Evolutionary conservation across 1,140 invertebrate genomes (phyloP), one percentile per base, ranked within the genome.

Genomic region (Drosophila gunungcola): DNA sequence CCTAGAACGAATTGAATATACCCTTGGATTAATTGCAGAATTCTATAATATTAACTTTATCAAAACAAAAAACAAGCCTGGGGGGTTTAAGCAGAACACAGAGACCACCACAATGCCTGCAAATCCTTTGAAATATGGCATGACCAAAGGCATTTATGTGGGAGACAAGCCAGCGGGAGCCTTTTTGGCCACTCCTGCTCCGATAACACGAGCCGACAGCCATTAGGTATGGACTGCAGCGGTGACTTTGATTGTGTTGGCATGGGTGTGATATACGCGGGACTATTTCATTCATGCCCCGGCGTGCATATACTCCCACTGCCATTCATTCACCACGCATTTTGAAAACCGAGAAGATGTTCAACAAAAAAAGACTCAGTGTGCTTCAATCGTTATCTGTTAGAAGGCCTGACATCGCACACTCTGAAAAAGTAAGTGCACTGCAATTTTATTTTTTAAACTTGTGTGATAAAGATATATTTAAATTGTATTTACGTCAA

Each of bases 181-280:
- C 68, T 38, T 72, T 73, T 54, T 6, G 64, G 39, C 46, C 64
- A 52, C 51, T 36, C 41, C 49, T 5, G 53, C 29, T 34, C 38
- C 43, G 75, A 89, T 89, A 89, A 89, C 81, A 60, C 46, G 32
- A 67, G 49, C 67, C 76, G 83, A 77, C 70, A 89, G 48, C 72
- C 84, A 76, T 88, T 83, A 70, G 72, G 58, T 70, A 55, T 64
- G 67, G 48, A 58, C 41, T 42, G 73, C 73, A 64, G 41, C 48
- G 55, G 54, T 32, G 63, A 39, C 55, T 77, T 48, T 61, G 63
- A 72, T 70, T 72, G 74, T 61, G 62, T 42, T 65, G 56, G 76
- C 76, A 73, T 83, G 83, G 62, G 83, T 83, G 73, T 86, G 79
- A 86, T 83, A 80, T 77, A 89, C 84, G 82, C 82, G 79, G 70